Evolutionary conservation across 1,140 invertebrate species (phyloP).

Genomic region (Dufourea novaeangliae): DNA sequence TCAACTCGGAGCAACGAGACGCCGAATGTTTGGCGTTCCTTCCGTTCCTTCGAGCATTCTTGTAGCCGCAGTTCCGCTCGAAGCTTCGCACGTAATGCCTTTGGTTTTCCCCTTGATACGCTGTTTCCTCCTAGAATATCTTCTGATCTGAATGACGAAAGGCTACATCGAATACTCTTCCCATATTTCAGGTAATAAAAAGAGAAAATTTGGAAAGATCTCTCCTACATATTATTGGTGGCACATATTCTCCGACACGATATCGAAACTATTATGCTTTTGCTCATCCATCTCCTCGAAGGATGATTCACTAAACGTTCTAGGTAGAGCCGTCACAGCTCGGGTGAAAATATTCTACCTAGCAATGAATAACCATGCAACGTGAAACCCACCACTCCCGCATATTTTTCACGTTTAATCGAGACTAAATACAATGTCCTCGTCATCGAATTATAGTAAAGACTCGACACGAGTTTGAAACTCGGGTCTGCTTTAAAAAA

Average conservation of each 20-base stretch:
- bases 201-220: too few relatives aligned
- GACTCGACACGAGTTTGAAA: too few relatives aligned
- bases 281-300: not conserved
- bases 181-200: too few relatives aligned
- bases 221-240: too few relatives aligned
- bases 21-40: not conserved
- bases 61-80: too few relatives aligned
- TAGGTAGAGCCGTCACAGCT: constrained; percentile 3
- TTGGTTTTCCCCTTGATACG: not conserved
- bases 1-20: constrained; percentile 26
- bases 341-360: not conserved
- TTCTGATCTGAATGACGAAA: too few relatives aligned
- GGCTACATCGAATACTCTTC: too few relatives aligned
- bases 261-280: not conserved
- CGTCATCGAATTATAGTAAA: not conserved
- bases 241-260: too few relatives aligned
- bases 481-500: too few relatives aligned
- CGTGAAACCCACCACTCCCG: not conserved
- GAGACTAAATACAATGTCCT: not conserved
- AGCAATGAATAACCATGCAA: not conserved
- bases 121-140: too few relatives aligned
- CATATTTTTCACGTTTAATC: not conserved
- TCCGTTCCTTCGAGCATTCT: not conserved
- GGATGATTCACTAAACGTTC: constrained; percentile 9
- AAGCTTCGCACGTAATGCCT: too few relatives aligned